Conservation (phyloP, 2,888 invertebrate genomes). For the Pachydiplax longipennis region DNA sequence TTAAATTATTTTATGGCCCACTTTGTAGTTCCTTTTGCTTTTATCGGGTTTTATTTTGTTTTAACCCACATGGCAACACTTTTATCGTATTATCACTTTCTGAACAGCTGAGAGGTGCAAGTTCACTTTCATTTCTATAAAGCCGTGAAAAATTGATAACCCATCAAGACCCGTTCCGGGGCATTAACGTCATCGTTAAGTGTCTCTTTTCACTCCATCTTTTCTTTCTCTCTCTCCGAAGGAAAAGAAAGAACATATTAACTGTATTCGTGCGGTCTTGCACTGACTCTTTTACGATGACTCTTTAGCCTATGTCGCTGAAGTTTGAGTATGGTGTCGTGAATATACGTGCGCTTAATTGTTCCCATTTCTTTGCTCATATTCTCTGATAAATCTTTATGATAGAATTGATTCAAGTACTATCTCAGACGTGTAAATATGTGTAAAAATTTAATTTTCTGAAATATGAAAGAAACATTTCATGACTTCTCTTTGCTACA, state of each 20-base stretch:
- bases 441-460: too few relatives aligned
- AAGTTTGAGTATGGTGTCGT: too few relatives aligned
- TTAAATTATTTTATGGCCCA: slow-evolving; percentile 4
- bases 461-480: too few relatives aligned
- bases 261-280: slow-evolving; percentile 2
- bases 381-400: too few relatives aligned
- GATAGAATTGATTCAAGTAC: too few relatives aligned
- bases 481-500: too few relatives aligned
- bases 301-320: too few relatives aligned
- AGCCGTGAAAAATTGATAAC: slow-evolving; percentile 41
- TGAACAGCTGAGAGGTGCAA: slow-evolving; percentile 23
- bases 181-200: slow-evolving; percentile 33
- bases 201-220: neutral
- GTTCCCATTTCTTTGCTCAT: too few relatives aligned
- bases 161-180: slow-evolving; percentile 28
- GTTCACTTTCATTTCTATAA: slow-evolving; percentile 42
- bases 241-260: slow-evolving; percentile 5
- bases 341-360: too few relatives aligned
- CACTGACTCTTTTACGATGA: neutral
- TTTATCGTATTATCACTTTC: slow-evolving; percentile 4
- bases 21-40: slow-evolving; percentile 2
- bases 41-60: slow-evolving; percentile 9
- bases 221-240: too few relatives aligned
- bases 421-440: too few relatives aligned
- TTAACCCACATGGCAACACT: slow-evolving; percentile 39